Conservation (phyloP, 2,888 invertebrate species). For the Athalia cordata region DNA sequence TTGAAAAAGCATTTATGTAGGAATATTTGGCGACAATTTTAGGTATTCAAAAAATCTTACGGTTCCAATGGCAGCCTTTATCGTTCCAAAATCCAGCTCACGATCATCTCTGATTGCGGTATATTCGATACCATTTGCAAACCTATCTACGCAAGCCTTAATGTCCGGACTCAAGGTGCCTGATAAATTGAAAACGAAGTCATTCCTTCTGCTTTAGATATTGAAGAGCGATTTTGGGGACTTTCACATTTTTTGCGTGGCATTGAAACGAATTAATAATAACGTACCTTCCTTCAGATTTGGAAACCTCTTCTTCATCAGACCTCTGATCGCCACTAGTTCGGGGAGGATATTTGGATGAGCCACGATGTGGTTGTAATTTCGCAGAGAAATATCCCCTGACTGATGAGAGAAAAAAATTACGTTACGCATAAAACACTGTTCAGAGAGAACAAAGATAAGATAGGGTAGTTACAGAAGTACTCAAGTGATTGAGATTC, state of each 20-base stretch:
- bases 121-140: slow-evolving; percentile 83
- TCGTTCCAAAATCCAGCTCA: slow-evolving; percentile 83
- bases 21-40: too few relatives aligned
- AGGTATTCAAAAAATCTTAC: slow-evolving; percentile 72
- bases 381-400: slow-evolving; percentile 80
- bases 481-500: not conserved
- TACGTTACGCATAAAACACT: not conserved
- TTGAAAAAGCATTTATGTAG: too few relatives aligned
- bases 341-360: slow-evolving; percentile 89
- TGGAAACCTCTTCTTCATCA: slow-evolving; percentile 87
- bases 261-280: not conserved
- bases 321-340: slow-evolving; percentile 83
- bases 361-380: slow-evolving; percentile 85
- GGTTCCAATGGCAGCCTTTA: slow-evolving; percentile 82
- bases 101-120: slow-evolving; percentile 80
- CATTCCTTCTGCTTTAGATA: not conserved
- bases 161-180: slow-evolving; percentile 84
- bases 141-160: slow-evolving; percentile 78
- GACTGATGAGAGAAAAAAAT: slow-evolving; percentile 72
- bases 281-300: slow-evolving; percentile 70
- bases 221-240: not conserved
- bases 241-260: too few relatives aligned
- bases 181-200: slow-evolving; percentile 52
- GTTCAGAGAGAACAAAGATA: too few relatives aligned
- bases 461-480: too few relatives aligned